Base-by-base conservation (phyloP, 2,113 vertebrate species). In the Tauraco erythrolophus region DNA sequence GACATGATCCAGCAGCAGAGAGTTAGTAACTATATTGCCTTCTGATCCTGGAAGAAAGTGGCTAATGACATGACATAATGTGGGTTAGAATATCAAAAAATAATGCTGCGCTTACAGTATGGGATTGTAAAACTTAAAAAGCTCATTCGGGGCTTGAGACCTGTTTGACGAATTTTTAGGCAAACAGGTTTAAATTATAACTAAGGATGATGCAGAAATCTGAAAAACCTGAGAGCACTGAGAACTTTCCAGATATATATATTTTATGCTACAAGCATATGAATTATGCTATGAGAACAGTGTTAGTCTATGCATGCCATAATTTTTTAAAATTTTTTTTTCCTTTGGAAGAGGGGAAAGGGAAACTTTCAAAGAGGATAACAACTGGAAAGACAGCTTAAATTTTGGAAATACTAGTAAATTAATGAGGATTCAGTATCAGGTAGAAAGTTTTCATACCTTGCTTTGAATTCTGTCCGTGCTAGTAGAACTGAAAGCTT, bases 1-100 rank as follows among this genome's bases (percentile, higher is more conserved):
- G 99, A 57, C 99, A 99, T 0, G 99, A 99, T 95, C 99, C 99
- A 0, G 98, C 99, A 9, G 97, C 98, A 76, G 99, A 99, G 77
- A 98, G 99, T 99, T 97, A 99, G 99, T 99, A 95, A 58, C 48
- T 15, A 68, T 17, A 68, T 17, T 95, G 35, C 46, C 30, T 92
- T 81, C 37, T 94, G n/a, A 22, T 91, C 19, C 54, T 62, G 7
- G 35, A 43, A 91, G 71, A 41, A 65, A 22, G 19, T 27, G 12
- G 25, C 37, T 84, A 74, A 35, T 91, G 56, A 24, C 15, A 11
- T 60, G 35, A 57, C 22, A 16, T 31, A 45, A n/a, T 27, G 25
- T 81, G 88, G 80, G 57, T 56, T 91, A 62, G 35, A 91, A 68
- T 76, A 33, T 41, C 0, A 33, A 25, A 68, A 88, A 72, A n/a